A percentile compares a stretch with the other conserved stretches of the same genome.
phyloP scores from a whole-genome alignment of 2,888 invertebrate species.

The Pristionchus mayeri region DNA sequence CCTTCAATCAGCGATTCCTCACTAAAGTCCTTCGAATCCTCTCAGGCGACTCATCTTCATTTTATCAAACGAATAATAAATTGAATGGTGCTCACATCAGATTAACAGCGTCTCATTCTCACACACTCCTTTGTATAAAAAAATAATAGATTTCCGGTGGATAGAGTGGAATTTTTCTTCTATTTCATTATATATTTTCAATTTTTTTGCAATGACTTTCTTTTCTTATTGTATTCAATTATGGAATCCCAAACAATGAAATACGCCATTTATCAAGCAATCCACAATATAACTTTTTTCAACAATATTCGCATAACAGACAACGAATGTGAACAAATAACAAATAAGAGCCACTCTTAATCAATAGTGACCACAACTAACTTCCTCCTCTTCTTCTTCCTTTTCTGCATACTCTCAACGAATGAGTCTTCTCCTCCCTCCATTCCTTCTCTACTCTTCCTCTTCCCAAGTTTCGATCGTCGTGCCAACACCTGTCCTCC shows the following conservation, averaged over 20 bases:
- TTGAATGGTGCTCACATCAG: too few relatives aligned
- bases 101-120: too few relatives aligned
- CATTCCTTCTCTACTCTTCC: neutral
- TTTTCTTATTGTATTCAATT: too few relatives aligned
- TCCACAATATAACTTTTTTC: neutral
- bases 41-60: too few relatives aligned
- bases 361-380: neutral
- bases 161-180: too few relatives aligned
- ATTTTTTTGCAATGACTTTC: too few relatives aligned
- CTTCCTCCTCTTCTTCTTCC: slow-evolving; percentile 14
- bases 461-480: neutral
- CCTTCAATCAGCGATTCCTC: too few relatives aligned
- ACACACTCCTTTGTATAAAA: too few relatives aligned
- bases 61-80: too few relatives aligned
- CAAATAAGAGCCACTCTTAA: neutral
- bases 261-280: neutral
- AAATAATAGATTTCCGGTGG: too few relatives aligned
- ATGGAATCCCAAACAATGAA: neutral
- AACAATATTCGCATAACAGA: neutral
- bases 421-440: neutral
- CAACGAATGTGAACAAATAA: neutral
- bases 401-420: slow-evolving; percentile 20
- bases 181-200: too few relatives aligned
- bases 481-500: neutral
- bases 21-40: too few relatives aligned